Evolutionary conservation across 2,888 invertebrate genomes (phyloP).

Genomic region (Yponomeuta cagnagella): DNA sequence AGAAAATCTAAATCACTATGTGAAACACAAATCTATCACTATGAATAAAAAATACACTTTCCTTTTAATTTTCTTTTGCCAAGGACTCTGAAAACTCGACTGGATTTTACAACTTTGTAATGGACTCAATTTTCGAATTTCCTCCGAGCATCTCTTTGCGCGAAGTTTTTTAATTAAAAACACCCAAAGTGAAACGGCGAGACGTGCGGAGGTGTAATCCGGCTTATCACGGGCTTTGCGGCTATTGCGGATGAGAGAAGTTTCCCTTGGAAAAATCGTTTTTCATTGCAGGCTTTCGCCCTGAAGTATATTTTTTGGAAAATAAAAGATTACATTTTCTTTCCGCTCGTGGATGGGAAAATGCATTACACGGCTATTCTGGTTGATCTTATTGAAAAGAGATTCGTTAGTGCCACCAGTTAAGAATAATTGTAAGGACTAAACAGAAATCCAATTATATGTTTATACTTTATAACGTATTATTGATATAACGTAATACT

Average conservation of each 20-base stretch:
- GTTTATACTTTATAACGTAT: no score
- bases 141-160: constrained; percentile 33
- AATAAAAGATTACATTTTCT: constrained; percentile 1
- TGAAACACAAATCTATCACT: no score
- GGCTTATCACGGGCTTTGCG: constrained; percentile 42
- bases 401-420: no score
- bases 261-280: constrained; percentile 49
- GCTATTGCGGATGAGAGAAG: constrained; percentile 52
- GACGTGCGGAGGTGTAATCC: constrained; percentile 52
- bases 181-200: constrained; percentile 36
- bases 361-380: background rate
- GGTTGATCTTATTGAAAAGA: no score
- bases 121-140: constrained; percentile 33
- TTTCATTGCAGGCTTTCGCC: constrained; percentile 34
- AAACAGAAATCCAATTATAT: no score
- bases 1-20: no score
- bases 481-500: no score
- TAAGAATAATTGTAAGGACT: no score
- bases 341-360: background rate
- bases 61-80: background rate
- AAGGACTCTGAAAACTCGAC: background rate
- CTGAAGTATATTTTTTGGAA: background rate
- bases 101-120: constrained; percentile 9
- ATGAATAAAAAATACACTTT: no score
- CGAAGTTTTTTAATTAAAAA: constrained; percentile 68